Conservation (phyloP, 1,140 invertebrate genomes). For the Dryas iulia region DNA sequence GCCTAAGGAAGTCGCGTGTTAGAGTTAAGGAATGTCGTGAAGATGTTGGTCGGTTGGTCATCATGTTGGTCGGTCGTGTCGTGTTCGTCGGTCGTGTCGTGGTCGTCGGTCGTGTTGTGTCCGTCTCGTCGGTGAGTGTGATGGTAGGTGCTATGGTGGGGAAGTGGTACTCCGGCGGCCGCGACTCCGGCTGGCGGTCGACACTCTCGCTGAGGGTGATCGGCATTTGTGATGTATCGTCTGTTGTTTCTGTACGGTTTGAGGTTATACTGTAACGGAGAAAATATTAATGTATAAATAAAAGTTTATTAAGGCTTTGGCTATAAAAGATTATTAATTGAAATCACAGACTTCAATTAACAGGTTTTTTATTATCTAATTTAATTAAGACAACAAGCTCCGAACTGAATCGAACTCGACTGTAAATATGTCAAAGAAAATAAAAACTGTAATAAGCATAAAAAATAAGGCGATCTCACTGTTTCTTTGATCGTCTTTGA, state of each 20-base stretch:
- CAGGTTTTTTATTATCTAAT: too few relatives aligned
- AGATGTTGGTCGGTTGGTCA: constrained; percentile 32
- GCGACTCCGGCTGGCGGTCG: constrained; percentile 43
- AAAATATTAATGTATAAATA: background rate
- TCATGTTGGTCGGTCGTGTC: constrained; percentile 39
- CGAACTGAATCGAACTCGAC: too few relatives aligned
- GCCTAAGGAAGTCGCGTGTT: constrained; percentile 56
- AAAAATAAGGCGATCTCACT: too few relatives aligned
- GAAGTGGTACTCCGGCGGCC: constrained; percentile 52
- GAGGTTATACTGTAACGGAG: constrained; percentile 55
- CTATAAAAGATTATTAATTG: too few relatives aligned
- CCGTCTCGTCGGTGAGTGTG: constrained; percentile 52
- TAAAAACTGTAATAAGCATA: too few relatives aligned
- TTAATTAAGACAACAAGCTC: too few relatives aligned
- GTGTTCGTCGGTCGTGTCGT: constrained; percentile 23
- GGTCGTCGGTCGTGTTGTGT: constrained; percentile 45
- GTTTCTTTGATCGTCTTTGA: too few relatives aligned
- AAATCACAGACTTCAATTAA: too few relatives aligned
- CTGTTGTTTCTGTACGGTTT: constrained; percentile 41
- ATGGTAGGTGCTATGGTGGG: constrained; percentile 45
- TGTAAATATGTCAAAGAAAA: too few relatives aligned
- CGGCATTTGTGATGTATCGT: constrained; percentile 59
- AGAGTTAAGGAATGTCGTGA: constrained; percentile 55
- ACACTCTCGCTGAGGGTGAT: constrained; percentile 72
- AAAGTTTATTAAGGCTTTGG: too few relatives aligned